Evolutionary conservation across 2,888 invertebrate species (phyloP), one percentile per base, ranked within the genome.

Genomic region (Trissoscelio sp.): DNA sequence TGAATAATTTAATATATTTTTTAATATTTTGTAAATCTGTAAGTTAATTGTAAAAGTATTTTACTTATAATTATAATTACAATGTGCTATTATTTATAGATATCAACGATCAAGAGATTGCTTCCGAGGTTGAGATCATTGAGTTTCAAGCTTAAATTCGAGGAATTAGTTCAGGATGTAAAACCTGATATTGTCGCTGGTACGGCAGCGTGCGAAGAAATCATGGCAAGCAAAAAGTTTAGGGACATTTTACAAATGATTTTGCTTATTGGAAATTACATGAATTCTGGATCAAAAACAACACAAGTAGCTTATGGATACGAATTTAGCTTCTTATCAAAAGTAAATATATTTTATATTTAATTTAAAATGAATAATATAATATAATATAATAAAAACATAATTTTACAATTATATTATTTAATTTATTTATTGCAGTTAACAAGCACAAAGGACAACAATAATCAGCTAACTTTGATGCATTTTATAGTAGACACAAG

Each of bases 271-370:
- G 99, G 99, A 2, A 99, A 99, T 92, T 98, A 97, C 88, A 97
- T 99, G 97, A 99, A 99, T 91, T 95, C 97, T 0, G 98, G 98
- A 0, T 97, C 98, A 5, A 96, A 96, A 88, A 98, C 98, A 89
- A 98, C 96, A 0, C 97, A 97, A 83, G 97, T 96, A 83, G 97
- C 98, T 0, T 96, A 97, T 87, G 99, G 98, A 0, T 99, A 99
- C 91, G 99, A 99, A 92, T 97, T 99, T 87, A 98, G 96, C 89
- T 99, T n/a, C n/a, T n/a, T n/a, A n/a, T n/a, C n/a, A n/a, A n/a
- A n/a, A n/a, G n/a, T n/a, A n/a, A n/a, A n/a, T n/a, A n/a, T n/a
- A n/a, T n/a, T n/a, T n/a, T n/a, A n/a, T 28, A 28, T 28, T 28
- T 28, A 3, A 28, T 28, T 28, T 28, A 28, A 28, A 28, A 3